Evolutionary conservation across 2,797 vertebrate species (phyloP), one percentile per base, ranked within the genome.

Genomic region (Tiaroga cobitis): DNA sequence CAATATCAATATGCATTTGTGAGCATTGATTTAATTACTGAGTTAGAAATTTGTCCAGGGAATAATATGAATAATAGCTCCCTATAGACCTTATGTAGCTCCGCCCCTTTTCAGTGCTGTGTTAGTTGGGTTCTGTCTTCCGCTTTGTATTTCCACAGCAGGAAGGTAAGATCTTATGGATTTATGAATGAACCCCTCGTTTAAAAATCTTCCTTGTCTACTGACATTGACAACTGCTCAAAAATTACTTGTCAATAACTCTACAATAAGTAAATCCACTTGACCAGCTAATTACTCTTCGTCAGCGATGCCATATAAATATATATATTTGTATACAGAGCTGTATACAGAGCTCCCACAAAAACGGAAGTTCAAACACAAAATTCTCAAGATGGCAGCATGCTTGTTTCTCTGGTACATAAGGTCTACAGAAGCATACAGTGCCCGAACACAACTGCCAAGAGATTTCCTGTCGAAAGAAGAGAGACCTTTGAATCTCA

Each of bases 21-120:
- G 51, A 24, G 11, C 7, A 83, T 86, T 82, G 78, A 87, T 90
- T 87, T 46, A 80, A 87, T 88, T 85, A 83, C 68, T 41, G 65
- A 24, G 26, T 80, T 41, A 67, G 41, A 79, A 79, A 70, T 83
- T 81, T 78, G 84, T 72, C 67, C n/a, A 49, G 39, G 43, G 82
- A 87, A 81, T 76, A 15, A 24, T 24, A 18, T 70, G 29, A 80
- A 59, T 83, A 74, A 86, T 21, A 56, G 21, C 18, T 84, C 76
- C 41, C 80, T 68, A 83, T 8, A 29, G 61, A 29, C 26, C 13
- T 29, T 29, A 63, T 29, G 11, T 29, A 63, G 5, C 26, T 29
- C 26, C 6, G 2, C 2, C 26, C 5, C 13, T 63, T 59, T 63
- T 63, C 26, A 29, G 61, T 1, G 6, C 61, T 63, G n/a, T 15